Evolutionary conservation across 2,113 vertebrate species (phyloP).

Genomic region (Ammodramus savannarum): DNA sequence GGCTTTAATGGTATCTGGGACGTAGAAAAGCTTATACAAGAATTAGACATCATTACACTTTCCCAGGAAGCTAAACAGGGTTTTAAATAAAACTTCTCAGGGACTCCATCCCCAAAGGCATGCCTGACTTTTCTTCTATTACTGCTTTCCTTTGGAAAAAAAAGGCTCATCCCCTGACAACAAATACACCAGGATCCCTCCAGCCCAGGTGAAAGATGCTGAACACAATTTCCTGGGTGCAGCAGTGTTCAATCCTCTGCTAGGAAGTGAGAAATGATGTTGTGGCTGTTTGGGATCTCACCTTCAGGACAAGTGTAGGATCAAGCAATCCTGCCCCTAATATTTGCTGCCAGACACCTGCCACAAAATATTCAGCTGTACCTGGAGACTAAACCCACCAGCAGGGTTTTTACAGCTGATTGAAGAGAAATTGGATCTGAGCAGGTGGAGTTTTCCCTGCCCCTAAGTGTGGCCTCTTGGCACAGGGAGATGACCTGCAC

Average conservation of each 20-base stretch:
- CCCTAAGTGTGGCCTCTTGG: fast-evolving
- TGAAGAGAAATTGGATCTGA: background rate
- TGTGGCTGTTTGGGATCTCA: background rate
- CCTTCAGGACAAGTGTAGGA: background rate
- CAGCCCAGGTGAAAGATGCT: background rate
- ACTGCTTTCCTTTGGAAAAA: background rate
- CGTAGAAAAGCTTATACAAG: background rate
- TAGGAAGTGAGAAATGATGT: background rate
- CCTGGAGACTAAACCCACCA: background rate
- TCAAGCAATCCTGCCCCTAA: background rate
- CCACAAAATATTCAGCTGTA: background rate
- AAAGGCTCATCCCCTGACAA: background rate
- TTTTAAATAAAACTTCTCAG: background rate
- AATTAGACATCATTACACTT: background rate
- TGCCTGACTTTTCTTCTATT: background rate
- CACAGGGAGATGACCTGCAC: background rate
- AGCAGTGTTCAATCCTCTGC: background rate
- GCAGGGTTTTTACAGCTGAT: background rate
- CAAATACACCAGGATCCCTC: background rate
- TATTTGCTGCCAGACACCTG: background rate
- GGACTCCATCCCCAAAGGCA: background rate
- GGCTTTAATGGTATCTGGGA: background rate
- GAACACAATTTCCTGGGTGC: background rate
- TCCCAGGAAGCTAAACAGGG: background rate
- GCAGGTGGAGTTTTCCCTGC: background rate